Base-by-base conservation (phyloP, 2,797 vertebrate genomes). In the Rhinophrynus dorsalis region DNA sequence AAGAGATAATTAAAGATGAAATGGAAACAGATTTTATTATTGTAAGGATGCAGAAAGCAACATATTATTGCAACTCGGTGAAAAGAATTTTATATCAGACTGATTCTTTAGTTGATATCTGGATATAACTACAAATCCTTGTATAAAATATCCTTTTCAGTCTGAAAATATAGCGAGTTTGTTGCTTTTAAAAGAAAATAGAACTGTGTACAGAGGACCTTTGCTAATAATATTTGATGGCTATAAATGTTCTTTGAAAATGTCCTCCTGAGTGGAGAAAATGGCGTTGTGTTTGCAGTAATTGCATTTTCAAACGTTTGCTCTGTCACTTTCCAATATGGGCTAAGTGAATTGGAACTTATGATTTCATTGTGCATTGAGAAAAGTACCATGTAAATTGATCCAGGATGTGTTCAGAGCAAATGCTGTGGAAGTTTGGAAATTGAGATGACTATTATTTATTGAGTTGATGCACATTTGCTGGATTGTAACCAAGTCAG, bases 201-300 rank as follows among this genome's bases (percentile, higher is more conserved):
- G 83, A 85, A 87, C 86, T 89, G 82, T 81, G 80, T 89, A 86
- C 89, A 85, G 86, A 84, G 86, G 84, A 80, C 80, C 85, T 58
- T 89, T 77, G 83, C 84, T 92, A 91, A 90, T 89, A 90, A 77
- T 90, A 89, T 91, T 92, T 87, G 88, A 90, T 86, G 80, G 80
- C 87, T 88, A 88, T 91, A 93, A 93, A 88, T 88, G 86, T 89
- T 86, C 79, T 74, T 81, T 76, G 80, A 87, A 91, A 81, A 92
- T 87, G 93, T 92, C 90, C 90, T 85, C 82, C 77, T 87, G 91
- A 92, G 86, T 83, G 78, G 80, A 90, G 90, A 84, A 94, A 92
- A 92, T 90, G 82, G 88, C 89, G 90, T 91, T 87, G 45, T 90
- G 89, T 92, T 92, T 90, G 85, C 86, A 83, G 90, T 95, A 94